A percentile compares a stretch with the other conserved stretches of the same genome.
Conservation (phyloP, 2,888 invertebrate species). For the Scaptomyza caliginosa region DNA sequence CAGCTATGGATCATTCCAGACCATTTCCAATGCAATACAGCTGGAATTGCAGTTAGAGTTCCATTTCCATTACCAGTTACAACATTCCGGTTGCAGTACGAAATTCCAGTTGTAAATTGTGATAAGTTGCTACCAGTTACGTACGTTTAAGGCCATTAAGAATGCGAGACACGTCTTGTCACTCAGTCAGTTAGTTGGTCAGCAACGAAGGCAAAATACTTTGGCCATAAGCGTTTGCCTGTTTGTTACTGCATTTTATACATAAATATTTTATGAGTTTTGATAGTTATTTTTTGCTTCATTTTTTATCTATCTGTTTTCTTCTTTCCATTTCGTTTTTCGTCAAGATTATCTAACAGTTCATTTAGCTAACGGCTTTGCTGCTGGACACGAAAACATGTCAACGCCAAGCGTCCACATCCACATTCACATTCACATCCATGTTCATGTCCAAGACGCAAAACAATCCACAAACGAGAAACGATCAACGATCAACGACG, state of each 20-base stretch:
- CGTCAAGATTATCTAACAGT: slow-evolving; percentile 72
- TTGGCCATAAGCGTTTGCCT: slow-evolving; percentile 53
- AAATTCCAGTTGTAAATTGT: slow-evolving; percentile 21
- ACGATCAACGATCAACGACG: slow-evolving; percentile 22
- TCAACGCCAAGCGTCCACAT: slow-evolving; percentile 24
- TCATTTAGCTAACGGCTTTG: slow-evolving; percentile 70
- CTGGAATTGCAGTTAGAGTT: slow-evolving; percentile 21
- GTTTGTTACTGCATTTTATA: slow-evolving; percentile 16
- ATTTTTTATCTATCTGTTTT: neutral
- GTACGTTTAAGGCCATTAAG: slow-evolving; percentile 42
- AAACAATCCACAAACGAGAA: neutral
- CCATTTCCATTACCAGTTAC: slow-evolving; percentile 33
- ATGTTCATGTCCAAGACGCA: no score
- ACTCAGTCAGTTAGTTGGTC: slow-evolving; percentile 12
- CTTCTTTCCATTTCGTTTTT: slow-evolving; percentile 21
- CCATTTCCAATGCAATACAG: slow-evolving; percentile 13
- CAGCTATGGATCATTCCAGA: slow-evolving; percentile 18
- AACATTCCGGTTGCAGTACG: neutral
- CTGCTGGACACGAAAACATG: slow-evolving; percentile 48
- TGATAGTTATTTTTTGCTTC: neutral
- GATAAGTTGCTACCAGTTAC: slow-evolving; percentile 16
- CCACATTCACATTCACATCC: no score
- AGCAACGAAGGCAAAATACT: slow-evolving; percentile 31
- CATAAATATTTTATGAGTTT: slow-evolving; percentile 1
- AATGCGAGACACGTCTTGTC: slow-evolving; percentile 60